These are phyloP conservation scores for Koerneria pararmatus DNA, from an alignment of 2,888 invertebrate genomes.

Conservation along the genomic window DNA sequence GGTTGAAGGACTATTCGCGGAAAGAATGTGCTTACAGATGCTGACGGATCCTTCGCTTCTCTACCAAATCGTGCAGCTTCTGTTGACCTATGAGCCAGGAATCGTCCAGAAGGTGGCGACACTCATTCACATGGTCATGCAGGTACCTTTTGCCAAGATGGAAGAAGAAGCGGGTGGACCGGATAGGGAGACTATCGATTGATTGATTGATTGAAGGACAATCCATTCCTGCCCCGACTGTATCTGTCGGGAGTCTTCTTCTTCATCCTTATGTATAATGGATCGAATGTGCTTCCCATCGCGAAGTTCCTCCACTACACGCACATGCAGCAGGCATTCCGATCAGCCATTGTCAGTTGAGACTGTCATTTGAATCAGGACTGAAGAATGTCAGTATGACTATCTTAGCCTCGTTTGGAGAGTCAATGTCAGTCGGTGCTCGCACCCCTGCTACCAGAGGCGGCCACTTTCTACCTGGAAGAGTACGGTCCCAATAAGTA, in stretches of 20 bases:
- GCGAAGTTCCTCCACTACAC: slow-evolving; percentile 88
- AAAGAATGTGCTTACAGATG: slow-evolving; percentile 58
- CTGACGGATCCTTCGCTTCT: slow-evolving; percentile 82
- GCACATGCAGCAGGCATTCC: slow-evolving; percentile 90
- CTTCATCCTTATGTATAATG: slow-evolving; percentile 97
- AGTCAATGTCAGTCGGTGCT: slow-evolving; percentile 34
- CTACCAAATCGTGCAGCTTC: slow-evolving; percentile 83
- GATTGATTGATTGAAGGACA: slow-evolving; percentile 68
- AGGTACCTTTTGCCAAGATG: slow-evolving; percentile 26
- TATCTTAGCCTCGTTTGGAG: slow-evolving; percentile 43
- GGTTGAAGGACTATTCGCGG: neutral
- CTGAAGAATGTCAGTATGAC: neutral
- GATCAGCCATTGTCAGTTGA: slow-evolving; percentile 75
- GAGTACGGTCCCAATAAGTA: slow-evolving; percentile 97
- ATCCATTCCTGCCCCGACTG: slow-evolving; percentile 86
- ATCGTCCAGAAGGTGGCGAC: slow-evolving; percentile 92
- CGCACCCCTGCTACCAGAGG: slow-evolving; percentile 84
- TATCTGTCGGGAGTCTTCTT: slow-evolving; percentile 91
- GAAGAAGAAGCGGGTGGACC: neutral
- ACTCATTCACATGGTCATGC: slow-evolving; percentile 64
- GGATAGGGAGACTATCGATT: neutral
- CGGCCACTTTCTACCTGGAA: slow-evolving; percentile 96
- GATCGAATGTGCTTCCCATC: slow-evolving; percentile 87
- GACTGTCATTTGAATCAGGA: neutral
- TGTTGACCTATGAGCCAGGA: slow-evolving; percentile 94